Percentiles rank a stretch among this genome's conserved stretches.
Evolutionary conservation across 1,140 invertebrate genomes (phyloP).

Genomic region (Sipha flava): DNA sequence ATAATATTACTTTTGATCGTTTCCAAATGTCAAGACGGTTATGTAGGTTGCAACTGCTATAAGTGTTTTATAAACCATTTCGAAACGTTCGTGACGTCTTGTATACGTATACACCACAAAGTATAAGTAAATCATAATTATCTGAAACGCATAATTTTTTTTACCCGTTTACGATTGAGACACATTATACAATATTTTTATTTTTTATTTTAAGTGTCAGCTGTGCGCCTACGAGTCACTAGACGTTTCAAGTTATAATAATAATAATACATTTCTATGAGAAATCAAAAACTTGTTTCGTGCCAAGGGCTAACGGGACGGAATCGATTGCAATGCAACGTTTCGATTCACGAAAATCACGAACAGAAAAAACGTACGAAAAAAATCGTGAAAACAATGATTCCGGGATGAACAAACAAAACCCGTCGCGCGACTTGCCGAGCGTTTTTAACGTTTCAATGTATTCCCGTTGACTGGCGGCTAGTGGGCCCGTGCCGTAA

Average conservation of each 20-base stretch:
- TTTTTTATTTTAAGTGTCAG: neutral
- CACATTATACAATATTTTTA: neutral
- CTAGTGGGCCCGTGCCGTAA: neutral
- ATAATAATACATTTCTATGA: neutral
- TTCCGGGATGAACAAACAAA: neutral
- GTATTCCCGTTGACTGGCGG: neutral
- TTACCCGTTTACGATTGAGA: neutral
- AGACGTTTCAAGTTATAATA: neutral
- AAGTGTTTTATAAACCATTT: neutral
- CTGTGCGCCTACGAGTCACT: neutral
- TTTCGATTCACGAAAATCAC: neutral
- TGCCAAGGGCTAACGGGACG: neutral
- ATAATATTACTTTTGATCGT: neutral
- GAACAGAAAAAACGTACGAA: neutral
- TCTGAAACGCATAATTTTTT: neutral
- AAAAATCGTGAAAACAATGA: neutral
- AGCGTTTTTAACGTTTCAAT: conserved; percentile 12
- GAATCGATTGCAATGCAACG: neutral
- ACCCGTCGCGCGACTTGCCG: neutral
- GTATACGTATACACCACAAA: neutral
- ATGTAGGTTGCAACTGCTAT: neutral
- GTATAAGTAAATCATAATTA: neutral
- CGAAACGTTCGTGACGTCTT: neutral
- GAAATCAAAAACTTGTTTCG: neutral
- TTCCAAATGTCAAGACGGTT: neutral